Conservation (phyloP, 1,140 invertebrate species). For the Andricus grossulariae region DNA sequence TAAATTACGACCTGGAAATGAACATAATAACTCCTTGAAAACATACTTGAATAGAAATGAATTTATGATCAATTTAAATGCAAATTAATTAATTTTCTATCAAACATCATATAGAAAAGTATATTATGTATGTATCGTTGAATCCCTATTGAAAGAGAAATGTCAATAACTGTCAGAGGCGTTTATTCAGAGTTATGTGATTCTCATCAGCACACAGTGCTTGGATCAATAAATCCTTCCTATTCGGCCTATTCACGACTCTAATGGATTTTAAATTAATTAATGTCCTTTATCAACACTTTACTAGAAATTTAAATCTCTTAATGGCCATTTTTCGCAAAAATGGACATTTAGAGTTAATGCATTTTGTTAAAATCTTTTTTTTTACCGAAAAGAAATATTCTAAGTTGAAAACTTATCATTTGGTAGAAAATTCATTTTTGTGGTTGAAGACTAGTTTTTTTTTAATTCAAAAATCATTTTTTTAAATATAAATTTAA, state of each 20-base stretch:
- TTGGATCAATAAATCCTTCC: slow-evolving; percentile 18
- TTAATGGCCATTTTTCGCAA: not conserved
- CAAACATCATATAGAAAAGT: not conserved
- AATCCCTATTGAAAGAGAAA: not conserved
- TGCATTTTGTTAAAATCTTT: too few relatives aligned
- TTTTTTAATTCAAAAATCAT: too few relatives aligned
- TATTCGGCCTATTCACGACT: not conserved
- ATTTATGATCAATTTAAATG: too few relatives aligned
- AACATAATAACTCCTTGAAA: too few relatives aligned
- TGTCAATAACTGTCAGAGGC: slow-evolving; percentile 1
- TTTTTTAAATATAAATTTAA: too few relatives aligned
- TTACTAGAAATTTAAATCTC: not conserved
- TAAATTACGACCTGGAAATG: too few relatives aligned
- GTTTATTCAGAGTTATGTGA: not conserved
- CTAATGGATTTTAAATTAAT: slow-evolving; percentile 4
- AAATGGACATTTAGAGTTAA: too few relatives aligned
- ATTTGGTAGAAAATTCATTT: too few relatives aligned
- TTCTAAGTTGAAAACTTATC: too few relatives aligned
- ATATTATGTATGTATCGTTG: not conserved
- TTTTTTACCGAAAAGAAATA: not conserved
- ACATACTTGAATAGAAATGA: too few relatives aligned
- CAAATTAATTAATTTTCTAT: slow-evolving; percentile 1
- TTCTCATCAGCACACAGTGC: not conserved
- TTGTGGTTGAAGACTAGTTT: too few relatives aligned
- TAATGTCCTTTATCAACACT: not conserved